Percentiles rank a stretch among this genome's conserved stretches.
Conservation (phyloP, 2,797 vertebrate species). For the Mormyrops boulengeri region DNA sequence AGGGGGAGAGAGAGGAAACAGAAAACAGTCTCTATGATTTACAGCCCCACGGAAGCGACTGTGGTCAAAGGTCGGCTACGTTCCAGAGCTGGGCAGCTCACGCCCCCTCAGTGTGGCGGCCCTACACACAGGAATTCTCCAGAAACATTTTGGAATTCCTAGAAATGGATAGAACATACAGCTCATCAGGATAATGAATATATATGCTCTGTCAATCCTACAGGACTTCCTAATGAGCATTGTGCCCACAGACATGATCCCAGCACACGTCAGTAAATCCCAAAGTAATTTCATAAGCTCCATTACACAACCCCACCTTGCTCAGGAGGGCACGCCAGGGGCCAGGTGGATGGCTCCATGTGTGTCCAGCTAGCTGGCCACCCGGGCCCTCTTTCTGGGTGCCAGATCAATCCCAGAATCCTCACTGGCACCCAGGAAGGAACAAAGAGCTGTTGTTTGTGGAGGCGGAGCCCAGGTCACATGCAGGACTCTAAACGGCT, state of each 20-base stretch:
- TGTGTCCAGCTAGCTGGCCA: not conserved
- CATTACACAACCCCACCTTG: not conserved
- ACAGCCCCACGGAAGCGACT: not conserved
- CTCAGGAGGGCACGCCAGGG: not conserved
- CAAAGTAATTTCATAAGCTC: not conserved
- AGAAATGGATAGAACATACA: not conserved
- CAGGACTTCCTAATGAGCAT: not conserved
- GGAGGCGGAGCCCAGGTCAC: not conserved
- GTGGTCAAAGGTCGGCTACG: not conserved
- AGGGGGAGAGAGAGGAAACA: not conserved
- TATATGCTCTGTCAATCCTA: not conserved
- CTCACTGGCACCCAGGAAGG: not conserved
- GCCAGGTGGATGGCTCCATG: not conserved
- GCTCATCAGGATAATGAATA: not conserved
- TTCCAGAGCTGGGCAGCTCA: not conserved
- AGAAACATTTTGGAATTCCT: not conserved
- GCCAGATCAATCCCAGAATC: conserved; percentile 1
- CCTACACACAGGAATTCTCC: not conserved
- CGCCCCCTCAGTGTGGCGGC: not conserved
- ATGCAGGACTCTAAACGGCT: not conserved
- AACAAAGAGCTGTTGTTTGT: conserved; percentile 3
- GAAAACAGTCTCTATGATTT: not conserved
- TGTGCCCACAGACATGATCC: not conserved
- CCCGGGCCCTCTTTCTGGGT: not conserved
- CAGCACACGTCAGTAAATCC: not conserved